Percentiles rank a stretch among this genome's conserved stretches.
These are phyloP conservation scores for cat (Felis catus) DNA, from an alignment of 2,113 vertebrate genomes.

Conservation along the genomic window F.catus_Fca126_mat1.0 CM031419.1:40680501-40681000, in stretches of 20 bases:
- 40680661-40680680: neutral
- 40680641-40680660: neutral
- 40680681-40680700: neutral
- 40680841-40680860: neutral
- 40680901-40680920: neutral
- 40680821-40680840: neutral
- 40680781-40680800: neutral
- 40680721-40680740: neutral
- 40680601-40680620: neutral
- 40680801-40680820: neutral
- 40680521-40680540: neutral
- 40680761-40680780: neutral
- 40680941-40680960: neutral
- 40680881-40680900: neutral
- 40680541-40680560: neutral
- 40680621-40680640: neutral
- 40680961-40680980: neutral
- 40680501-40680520: neutral
- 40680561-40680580: neutral
- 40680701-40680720: neutral
- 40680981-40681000: neutral
- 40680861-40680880: neutral
- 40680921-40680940: neutral
- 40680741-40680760: neutral
- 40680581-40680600: neutral